These are phyloP conservation scores for Acomys russatus DNA, from an alignment of 2,797 vertebrate species.

Conservation along the genomic window DNA sequence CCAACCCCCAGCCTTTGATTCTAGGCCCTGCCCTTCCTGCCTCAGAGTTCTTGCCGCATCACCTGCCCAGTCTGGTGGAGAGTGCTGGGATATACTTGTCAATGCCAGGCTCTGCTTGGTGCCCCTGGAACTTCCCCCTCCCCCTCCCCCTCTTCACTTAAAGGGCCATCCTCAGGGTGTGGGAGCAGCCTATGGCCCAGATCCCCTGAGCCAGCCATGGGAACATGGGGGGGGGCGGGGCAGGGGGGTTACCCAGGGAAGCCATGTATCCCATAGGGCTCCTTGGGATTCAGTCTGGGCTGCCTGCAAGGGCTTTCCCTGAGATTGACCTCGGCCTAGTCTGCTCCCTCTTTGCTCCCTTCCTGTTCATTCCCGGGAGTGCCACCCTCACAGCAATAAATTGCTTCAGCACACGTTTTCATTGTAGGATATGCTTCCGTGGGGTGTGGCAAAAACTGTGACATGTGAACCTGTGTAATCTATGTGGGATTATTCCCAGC, in stretches of 20 bases:
- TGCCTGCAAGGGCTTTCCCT: background rate
- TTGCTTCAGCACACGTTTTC: background rate
- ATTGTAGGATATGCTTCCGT: background rate
- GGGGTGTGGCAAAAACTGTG: background rate
- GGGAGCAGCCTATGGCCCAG: background rate
- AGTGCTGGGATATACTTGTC: rapidly evolving
- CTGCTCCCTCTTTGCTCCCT: background rate
- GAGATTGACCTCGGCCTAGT: background rate
- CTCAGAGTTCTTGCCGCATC: background rate
- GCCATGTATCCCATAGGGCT: background rate
- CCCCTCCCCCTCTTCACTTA: rapidly evolving
- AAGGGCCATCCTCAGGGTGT: background rate
- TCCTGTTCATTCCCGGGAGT: too few relatives aligned
- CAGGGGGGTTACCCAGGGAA: too few relatives aligned
- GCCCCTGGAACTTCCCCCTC: background rate
- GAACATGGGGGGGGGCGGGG: background rate
- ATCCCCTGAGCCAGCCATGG: background rate
- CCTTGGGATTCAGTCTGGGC: background rate
- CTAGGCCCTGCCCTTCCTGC: rapidly evolving
- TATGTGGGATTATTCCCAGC: too few relatives aligned
- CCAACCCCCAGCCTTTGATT: rapidly evolving
- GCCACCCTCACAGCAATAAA: background rate
- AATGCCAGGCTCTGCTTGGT: background rate
- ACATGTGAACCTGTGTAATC: too few relatives aligned
- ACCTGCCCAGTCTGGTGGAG: background rate